Conservation (phyloP, 2,888 invertebrate genomes). For the Ophion ventricosus region DNA sequence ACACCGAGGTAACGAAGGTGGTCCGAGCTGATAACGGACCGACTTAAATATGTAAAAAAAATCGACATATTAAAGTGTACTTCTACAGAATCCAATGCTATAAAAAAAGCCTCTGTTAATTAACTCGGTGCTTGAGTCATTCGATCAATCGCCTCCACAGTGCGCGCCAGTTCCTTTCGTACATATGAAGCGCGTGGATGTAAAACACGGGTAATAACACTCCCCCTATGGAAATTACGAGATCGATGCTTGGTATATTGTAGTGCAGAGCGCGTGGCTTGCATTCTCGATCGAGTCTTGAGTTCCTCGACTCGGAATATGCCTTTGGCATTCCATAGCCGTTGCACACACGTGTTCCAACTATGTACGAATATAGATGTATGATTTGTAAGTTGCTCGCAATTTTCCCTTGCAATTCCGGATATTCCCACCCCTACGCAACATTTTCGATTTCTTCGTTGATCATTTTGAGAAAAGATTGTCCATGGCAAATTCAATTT, state of each 20-base stretch:
- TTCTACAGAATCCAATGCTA: too few species aligned
- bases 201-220: constrained; percentile 73
- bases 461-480: constrained; percentile 18
- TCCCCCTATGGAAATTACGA: constrained; percentile 64
- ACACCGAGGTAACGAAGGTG: too few species aligned
- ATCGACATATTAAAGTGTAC: too few species aligned
- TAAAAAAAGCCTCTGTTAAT: not conserved
- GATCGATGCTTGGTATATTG: constrained; percentile 45
- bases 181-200: constrained; percentile 69
- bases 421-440: constrained; percentile 30
- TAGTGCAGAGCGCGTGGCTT: constrained; percentile 48
- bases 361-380: not conserved
- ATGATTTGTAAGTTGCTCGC: constrained; percentile 40
- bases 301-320: constrained; percentile 48
- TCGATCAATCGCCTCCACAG: constrained; percentile 17
- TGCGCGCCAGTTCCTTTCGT: constrained; percentile 26
- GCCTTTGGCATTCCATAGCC: constrained; percentile 64
- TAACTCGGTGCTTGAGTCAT: constrained; percentile 2
- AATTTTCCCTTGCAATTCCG: constrained; percentile 32
- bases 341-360: constrained; percentile 49
- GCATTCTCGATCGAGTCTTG: constrained; percentile 65
- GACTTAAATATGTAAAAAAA: too few species aligned
- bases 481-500: not conserved
- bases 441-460: constrained; percentile 34
- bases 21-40: too few species aligned